Evolutionary conservation across 2,797 vertebrate species (phyloP).

Genomic region (Percopsis omiscomaycus): DNA sequence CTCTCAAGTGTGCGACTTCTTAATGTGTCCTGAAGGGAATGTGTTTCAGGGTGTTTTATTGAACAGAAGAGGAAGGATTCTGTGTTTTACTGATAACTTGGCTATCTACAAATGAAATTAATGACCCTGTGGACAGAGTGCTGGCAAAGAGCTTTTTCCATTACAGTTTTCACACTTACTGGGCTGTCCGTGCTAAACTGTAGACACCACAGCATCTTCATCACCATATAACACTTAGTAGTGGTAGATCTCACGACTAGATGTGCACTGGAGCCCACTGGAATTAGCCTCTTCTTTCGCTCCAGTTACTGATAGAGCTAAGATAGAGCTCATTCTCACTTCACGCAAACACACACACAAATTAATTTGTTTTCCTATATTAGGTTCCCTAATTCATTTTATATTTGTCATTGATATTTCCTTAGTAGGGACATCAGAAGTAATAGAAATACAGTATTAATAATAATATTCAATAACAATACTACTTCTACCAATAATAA

Average conservation of each 20-base stretch:
- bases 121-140: neutral
- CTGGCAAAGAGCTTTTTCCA: constrained; percentile 1
- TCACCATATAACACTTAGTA: neutral
- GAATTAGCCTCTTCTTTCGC: neutral
- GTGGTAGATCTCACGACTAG: neutral
- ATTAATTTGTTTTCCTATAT: neutral
- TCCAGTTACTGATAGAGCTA: neutral
- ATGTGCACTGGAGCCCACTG: neutral
- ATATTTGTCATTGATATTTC: no score
- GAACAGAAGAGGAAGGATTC: neutral
- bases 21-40: neutral
- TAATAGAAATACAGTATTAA: no score
- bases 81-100: constrained; percentile 1
- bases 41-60: neutral
- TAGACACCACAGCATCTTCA: neutral
- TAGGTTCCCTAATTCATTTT: neutral
- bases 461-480: no score
- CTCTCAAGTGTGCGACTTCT: neutral
- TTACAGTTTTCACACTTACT: neutral
- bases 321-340: neutral
- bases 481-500: no score
- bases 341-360: neutral
- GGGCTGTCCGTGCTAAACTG: neutral
- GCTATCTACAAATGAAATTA: neutral
- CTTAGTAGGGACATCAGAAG: no score